Evolutionary conservation across 2,113 vertebrate species (phyloP), one percentile per base, ranked within the genome.

Genomic region (Chelonoidis abingdonii): DNA sequence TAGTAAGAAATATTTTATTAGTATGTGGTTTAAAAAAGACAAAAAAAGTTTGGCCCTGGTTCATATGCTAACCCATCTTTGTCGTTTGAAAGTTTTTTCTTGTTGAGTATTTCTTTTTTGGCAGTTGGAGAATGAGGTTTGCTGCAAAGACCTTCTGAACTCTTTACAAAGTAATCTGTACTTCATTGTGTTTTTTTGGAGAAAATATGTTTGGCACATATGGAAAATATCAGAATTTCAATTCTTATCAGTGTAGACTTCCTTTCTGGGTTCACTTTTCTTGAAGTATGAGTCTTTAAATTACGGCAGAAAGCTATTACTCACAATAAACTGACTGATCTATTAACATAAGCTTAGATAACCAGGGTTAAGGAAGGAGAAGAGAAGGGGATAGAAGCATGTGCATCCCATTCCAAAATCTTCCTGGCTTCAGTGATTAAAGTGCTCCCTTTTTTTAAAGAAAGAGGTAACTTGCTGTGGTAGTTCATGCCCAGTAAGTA

Each of bases 211-310:
- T 59, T 85, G 44, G 69, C 92, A 88, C 96, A 94, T 95, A 89
- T 96, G 97, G 95, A 96, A 95, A 97, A 91, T 94, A 97, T 96
- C 93, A 96, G 92, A 93, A 72, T 96, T 93, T 89, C 90, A 93
- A 86, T 87, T 95, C 93, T 97, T 97, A 97, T 97, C 96, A 69
- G 88, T 90, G 85, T 93, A 95, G 94, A 95, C 94, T 97, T 97
- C 93, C 88, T 89, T 96, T 96, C 93, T 95, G 89, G 87, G 92
- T 96, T 97, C 93, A 94, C 47, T 94, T 97, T 95, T 91, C 89
- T 88, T 93, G 88, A 97, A 95, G 90, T 89, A 94, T 94, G 59
- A 72, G 27, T 88, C 89, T 95, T 96, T 93, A 94, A 91, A 84
- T 90, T 93, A 90, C 81, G 96, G 75, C 89, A 96, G 95, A 95